A percentile compares a stretch with the other conserved stretches of the same genome.
Conservation (phyloP, 2,797 vertebrate species). For the Pteronotus mesoamericanus region DNA sequence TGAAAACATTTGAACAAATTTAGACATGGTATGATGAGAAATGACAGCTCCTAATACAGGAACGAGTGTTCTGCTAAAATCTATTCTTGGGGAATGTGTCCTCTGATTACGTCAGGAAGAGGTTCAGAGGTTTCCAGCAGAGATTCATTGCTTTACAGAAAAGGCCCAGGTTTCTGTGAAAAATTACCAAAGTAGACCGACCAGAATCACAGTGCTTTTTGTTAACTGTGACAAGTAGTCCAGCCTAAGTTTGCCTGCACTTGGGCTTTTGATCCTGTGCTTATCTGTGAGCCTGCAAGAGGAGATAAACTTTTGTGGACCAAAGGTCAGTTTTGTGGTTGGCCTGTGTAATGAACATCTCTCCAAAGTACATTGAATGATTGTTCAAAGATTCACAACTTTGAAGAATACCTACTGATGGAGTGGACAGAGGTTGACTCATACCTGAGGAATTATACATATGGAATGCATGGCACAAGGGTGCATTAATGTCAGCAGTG, state of each 20-base stretch:
- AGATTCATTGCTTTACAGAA: neutral
- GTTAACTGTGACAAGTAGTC: constrained; percentile 46
- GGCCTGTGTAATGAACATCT: neutral
- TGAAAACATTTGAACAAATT: constrained; percentile 76
- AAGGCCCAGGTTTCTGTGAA: constrained; percentile 29
- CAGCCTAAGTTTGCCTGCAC: neutral
- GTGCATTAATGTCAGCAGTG: neutral
- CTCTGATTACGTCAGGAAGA: constrained; percentile 17
- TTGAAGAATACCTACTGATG: neutral
- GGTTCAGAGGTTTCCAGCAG: constrained; percentile 17
- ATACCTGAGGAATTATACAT: neutral
- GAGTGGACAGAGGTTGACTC: neutral
- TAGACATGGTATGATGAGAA: constrained; percentile 71
- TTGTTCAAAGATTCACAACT: neutral
- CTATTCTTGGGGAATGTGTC: neutral
- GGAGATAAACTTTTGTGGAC: constrained; percentile 22
- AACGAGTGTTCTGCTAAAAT: constrained; percentile 18
- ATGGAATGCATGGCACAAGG: too few relatives aligned
- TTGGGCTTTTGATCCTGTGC: constrained; percentile 42
- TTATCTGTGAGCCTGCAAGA: constrained; percentile 39
- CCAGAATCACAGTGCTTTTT: constrained; percentile 26
- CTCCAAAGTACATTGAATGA: neutral
- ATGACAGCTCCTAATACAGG: constrained; percentile 71
- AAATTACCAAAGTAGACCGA: constrained; percentile 14
- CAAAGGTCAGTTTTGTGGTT: neutral